Base-by-base conservation (phyloP, 2,113 vertebrate genomes). In the Barbus barbus region DNA sequence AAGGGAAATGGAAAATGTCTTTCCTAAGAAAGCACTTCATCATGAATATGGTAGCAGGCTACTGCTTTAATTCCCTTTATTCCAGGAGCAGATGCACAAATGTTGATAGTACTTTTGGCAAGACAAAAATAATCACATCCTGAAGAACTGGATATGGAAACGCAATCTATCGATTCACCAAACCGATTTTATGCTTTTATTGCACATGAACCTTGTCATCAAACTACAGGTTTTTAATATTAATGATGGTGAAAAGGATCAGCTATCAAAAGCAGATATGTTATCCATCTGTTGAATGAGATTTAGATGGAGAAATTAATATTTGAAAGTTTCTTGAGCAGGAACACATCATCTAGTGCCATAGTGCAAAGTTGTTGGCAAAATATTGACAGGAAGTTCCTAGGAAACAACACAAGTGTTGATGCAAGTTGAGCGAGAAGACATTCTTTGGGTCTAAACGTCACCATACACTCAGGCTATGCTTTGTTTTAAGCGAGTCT, bases 1-100 rank as follows among this genome's bases (percentile, higher is more conserved):
- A 91, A 92, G 86, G 89, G 92, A 92, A 91, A 93, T 89, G 90
- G 90, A 81, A 90, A 93, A 93, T 89, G 90, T 90, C 86, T 91
- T 92, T 88, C 91, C 90, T 92, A 94, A 90, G 88, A 83, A 93
- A 92, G 90, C 88, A 89, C 89, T 93, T 92, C 86, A 74, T 85
- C 67, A 82, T 72, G 76, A 79, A 73, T 58, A 76, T 73, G 81
- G 81, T 83, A 83, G 73, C 78, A 77, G 24, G 78, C 41, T 80
- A 78, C 76, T 78, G 65, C 76, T 46, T 48, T 67, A 58, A 58
- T 53, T 76, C 63, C 74, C 77, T 72, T 72, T 51, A 44, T 36
- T 76, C 75, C 61, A 71, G 63, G 36, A 78, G 76, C n/a, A 79
- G 56, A 72, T 61, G 82, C 41, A 63, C 4, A 20, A 58, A 75